phyloP scores from a whole-genome alignment of 2,113 vertebrate species.

The Gambusia affinis region DNA sequence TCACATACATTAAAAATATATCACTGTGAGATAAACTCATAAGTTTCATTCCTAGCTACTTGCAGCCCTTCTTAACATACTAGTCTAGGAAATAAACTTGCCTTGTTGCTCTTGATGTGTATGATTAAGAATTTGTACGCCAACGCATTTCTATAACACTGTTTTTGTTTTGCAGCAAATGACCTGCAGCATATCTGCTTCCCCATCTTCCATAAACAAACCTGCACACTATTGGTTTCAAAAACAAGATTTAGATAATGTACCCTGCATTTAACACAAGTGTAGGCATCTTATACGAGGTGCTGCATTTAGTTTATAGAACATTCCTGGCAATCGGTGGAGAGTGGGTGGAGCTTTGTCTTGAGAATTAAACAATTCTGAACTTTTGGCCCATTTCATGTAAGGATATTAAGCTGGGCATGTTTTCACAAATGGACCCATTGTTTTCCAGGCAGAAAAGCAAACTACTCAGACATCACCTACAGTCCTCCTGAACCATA shows the following conservation, averaged over 20 bases:
- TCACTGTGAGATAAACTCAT: not conserved
- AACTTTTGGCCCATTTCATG: not conserved
- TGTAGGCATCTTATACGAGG: conserved; percentile 12
- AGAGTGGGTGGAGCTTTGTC: conserved; percentile 34
- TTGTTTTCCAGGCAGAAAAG: not conserved
- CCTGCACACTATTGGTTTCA: conserved; percentile 1
- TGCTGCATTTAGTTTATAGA: conserved; percentile 1
- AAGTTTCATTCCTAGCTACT: not conserved
- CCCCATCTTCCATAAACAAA: not conserved
- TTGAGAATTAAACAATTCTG: conserved; percentile 6
- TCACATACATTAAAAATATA: too few relatives aligned
- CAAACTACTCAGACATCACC: not conserved
- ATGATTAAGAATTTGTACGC: not conserved
- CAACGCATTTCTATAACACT: not conserved
- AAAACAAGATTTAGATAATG: conserved; percentile 21
- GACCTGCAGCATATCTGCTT: not conserved
- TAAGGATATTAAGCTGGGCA: not conserved
- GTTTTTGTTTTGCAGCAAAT: not conserved
- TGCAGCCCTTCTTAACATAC: not conserved
- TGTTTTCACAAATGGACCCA: not conserved
- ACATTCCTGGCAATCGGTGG: conserved; percentile 1
- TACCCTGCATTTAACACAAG: conserved; percentile 18
- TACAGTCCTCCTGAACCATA: not conserved
- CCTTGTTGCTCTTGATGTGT: not conserved
- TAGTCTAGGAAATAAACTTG: not conserved